phyloP scores from a whole-genome alignment of 2,113 vertebrate genomes.

The Callionymus lyra region DNA sequence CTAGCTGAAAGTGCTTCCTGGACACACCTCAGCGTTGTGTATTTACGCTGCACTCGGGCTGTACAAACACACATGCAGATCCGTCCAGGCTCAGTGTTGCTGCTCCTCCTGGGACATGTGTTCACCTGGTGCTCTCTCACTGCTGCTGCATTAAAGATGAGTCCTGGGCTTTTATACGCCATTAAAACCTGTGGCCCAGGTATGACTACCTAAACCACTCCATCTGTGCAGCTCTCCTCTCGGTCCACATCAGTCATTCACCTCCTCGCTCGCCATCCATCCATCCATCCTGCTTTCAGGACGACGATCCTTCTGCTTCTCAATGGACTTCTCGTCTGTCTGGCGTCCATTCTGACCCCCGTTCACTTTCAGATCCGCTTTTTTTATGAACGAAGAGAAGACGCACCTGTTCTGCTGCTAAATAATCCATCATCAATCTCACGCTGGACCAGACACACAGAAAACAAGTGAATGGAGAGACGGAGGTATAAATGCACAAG shows the following conservation, averaged over 20 bases:
- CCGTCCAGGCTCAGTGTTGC: constrained; percentile 29
- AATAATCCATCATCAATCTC: constrained; percentile 70
- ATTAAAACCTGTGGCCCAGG: constrained; percentile 64
- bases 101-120: constrained; percentile 41
- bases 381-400: constrained; percentile 64
- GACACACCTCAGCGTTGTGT: constrained; percentile 25
- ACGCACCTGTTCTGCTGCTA: constrained; percentile 51
- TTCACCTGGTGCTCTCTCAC: constrained; percentile 57
- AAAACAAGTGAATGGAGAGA: constrained; percentile 57
- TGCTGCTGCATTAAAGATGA: constrained; percentile 66
- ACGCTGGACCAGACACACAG: constrained; percentile 32
- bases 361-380: constrained; percentile 18
- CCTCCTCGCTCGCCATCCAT: constrained; percentile 14
- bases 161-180: constrained; percentile 63
- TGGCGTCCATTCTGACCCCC: constrained; percentile 40
- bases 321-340: constrained; percentile 57
- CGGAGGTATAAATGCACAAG: constrained; percentile 27
- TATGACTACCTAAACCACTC: constrained; percentile 55
- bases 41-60: constrained; percentile 42
- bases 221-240: constrained; percentile 5
- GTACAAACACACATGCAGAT: constrained; percentile 20
- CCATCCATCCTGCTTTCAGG: constrained; percentile 42
- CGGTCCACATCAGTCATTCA: constrained; percentile 50
- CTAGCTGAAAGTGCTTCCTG: constrained; percentile 41
- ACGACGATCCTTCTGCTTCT: constrained; percentile 54